These are phyloP conservation scores for Acanthiza pusilla DNA, from an alignment of 2,797 vertebrate genomes.

Conservation along the genomic window DNA sequence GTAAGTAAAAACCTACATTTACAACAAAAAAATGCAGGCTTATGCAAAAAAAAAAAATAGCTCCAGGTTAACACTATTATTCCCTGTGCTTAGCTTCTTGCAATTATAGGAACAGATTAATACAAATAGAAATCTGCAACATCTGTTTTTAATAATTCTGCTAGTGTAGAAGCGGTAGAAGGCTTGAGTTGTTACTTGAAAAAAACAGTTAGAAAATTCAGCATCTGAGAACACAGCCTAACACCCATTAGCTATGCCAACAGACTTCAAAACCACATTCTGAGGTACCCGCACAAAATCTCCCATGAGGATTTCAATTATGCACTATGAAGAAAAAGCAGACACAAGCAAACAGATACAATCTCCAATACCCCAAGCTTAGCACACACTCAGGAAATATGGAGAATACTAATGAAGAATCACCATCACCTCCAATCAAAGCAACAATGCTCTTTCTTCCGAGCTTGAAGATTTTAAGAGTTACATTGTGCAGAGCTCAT, in stretches of 20 bases:
- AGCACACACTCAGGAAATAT: neutral
- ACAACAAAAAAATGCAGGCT: neutral
- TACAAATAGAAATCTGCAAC: slow-evolving; percentile 34
- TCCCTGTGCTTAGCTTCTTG: neutral
- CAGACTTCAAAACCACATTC: slow-evolving; percentile 57
- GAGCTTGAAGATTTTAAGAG: slow-evolving; percentile 2
- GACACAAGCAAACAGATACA: slow-evolving; percentile 51
- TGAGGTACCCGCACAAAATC: slow-evolving; percentile 25
- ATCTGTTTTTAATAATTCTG: slow-evolving; percentile 58
- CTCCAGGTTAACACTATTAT: slow-evolving; percentile 21
- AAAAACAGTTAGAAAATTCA: slow-evolving; percentile 18
- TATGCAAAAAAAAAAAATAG: neutral
- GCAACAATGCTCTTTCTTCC: neutral
- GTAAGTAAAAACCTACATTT: neutral
- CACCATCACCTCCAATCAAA: slow-evolving; percentile 43
- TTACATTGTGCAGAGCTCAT: slow-evolving; percentile 7
- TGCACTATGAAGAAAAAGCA: slow-evolving; percentile 49
- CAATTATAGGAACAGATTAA: slow-evolving; percentile 44
- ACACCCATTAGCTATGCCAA: slow-evolving; percentile 49
- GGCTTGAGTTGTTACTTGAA: neutral
- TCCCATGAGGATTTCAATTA: slow-evolving; percentile 62
- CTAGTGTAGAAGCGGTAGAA: neutral
- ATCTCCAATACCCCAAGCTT: slow-evolving; percentile 18
- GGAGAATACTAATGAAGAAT: slow-evolving; percentile 51
- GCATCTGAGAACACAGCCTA: slow-evolving; percentile 37